Evolutionary conservation across 2,888 invertebrate species (phyloP), one percentile per base, ranked within the genome.

Genomic region (Diploptera punctata): DNA sequence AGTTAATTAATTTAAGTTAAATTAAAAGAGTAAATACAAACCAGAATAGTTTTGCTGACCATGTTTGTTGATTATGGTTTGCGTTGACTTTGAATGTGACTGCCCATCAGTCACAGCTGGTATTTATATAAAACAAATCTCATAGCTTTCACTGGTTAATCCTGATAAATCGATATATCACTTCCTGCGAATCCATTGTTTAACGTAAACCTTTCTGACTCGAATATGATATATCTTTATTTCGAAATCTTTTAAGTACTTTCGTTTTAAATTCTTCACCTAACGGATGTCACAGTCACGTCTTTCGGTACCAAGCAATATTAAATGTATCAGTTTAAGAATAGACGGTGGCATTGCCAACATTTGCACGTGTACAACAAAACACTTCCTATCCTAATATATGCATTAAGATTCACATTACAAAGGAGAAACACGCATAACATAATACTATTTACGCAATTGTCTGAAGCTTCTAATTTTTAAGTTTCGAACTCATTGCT

Each of bases 101-200:
- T 16, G 2, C 52, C 29, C 57, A 57, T 31, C 3, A 4, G 4
- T 29, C 16, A 29, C 33, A 29, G 26, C 57, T 24, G 16, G 31
- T 29, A 52, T 57, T 57, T 57, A 57, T 57, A 57, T 4, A 13
- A 4, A 57, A 29, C 31, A 57, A n/a, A n/a, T n/a, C n/a, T n/a
- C n/a, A n/a, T n/a, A n/a, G n/a, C 57, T 57, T 57, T 57, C 57
- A 29, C 57, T 31, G 26, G 13, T 16, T 26, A 57, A 24, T n/a
- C 26, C 4, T 16, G 57, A 31, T 57, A 57, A n/a, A 29, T n/a
- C 29, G 57, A 57, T 31, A 52, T 13, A 5, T 1, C 26, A 29
- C 31, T 57, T 57, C 31, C 57, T 57, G 57, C 29, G 24, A 1
- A 1, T 9, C 2, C 16, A 13, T 57, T 29, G 57, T 52, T 29